These are phyloP conservation scores for Chionoecetes opilio DNA, from an alignment of 1,140 invertebrate species.

Conservation along the genomic window DNA sequence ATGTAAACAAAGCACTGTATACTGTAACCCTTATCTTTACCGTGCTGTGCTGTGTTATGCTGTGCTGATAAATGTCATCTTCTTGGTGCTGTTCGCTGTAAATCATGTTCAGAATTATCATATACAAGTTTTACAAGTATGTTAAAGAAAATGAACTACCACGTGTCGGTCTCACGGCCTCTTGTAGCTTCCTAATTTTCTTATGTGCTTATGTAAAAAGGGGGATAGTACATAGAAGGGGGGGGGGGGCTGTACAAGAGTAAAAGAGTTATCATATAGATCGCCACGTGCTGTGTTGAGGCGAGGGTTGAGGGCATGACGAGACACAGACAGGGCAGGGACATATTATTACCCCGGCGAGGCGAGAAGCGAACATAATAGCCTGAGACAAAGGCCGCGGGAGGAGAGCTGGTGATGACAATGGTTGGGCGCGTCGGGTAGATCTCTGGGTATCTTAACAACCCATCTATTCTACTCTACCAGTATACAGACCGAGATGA, in stretches of 20 bases:
- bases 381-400: not conserved
- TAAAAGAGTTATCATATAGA: not conserved
- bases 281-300: not conserved
- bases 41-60: not conserved
- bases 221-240: too few species aligned
- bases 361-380: not conserved
- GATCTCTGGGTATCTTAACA: too few species aligned
- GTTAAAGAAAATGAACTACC: too few species aligned
- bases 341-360: not conserved
- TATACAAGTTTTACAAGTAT: too few species aligned
- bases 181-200: too few species aligned
- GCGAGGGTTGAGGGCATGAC: too few species aligned
- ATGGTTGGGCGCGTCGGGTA: constrained; percentile 1
- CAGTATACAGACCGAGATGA: too few species aligned
- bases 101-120: too few species aligned
- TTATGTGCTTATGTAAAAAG: too few species aligned
- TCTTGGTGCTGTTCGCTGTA: not conserved
- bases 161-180: too few species aligned
- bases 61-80: constrained; percentile 5
- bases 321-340: not conserved
- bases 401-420: not conserved
- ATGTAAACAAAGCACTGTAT: not conserved
- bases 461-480: too few species aligned
- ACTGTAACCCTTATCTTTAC: not conserved
- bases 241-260: too few species aligned